A percentile compares a stretch with the other conserved stretches of the same genome.
Conservation (phyloP, 2,797 vertebrate species). For the Cichlasoma orientale region DNA sequence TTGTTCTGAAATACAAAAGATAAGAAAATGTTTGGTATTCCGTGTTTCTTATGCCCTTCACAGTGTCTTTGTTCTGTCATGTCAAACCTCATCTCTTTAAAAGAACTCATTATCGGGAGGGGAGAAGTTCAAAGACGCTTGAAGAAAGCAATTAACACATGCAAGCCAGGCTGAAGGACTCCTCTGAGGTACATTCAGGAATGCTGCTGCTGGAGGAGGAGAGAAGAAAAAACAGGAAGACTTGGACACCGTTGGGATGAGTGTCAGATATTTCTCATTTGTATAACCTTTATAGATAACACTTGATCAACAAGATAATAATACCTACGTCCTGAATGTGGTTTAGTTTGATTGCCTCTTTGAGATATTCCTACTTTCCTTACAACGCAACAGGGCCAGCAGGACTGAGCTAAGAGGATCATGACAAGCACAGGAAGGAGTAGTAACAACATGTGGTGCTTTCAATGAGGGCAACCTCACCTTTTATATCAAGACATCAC, state of each 20-base stretch:
- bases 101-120: constrained; percentile 72
- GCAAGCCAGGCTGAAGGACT: constrained; percentile 53
- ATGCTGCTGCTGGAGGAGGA: constrained; percentile 23
- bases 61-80: constrained; percentile 64
- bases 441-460: not conserved
- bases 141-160: constrained; percentile 75
- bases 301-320: not conserved
- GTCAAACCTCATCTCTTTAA: constrained; percentile 70
- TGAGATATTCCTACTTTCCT: not conserved
- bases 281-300: not conserved
- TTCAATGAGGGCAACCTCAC: not conserved
- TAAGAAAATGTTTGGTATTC: constrained; percentile 56
- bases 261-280: constrained; percentile 15
- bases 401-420: not conserved
- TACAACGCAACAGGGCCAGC: not conserved
- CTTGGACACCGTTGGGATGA: constrained; percentile 9
- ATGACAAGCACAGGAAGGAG: not conserved
- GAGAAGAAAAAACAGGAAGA: constrained; percentile 37
- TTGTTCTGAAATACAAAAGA: constrained; percentile 30
- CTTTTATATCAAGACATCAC: not conserved
- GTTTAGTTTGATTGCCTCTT: not conserved
- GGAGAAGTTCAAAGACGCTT: constrained; percentile 69
- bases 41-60: constrained; percentile 56
- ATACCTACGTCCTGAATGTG: not conserved
- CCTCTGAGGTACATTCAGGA: constrained; percentile 56